Conservation (phyloP, 2,888 invertebrate genomes). For the Phortica magna region DNA sequence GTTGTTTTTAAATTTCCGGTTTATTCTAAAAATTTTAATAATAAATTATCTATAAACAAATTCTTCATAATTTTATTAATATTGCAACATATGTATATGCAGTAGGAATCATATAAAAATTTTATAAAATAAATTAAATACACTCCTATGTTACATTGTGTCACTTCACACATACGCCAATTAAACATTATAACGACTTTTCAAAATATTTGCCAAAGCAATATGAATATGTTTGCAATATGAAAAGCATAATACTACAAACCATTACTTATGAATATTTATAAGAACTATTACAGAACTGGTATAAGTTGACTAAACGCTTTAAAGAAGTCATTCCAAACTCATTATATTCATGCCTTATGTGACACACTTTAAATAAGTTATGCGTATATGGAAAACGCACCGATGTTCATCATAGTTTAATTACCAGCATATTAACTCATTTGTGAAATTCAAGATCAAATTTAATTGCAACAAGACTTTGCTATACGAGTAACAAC, state of each 20-base stretch:
- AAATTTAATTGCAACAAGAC: constrained; percentile 63
- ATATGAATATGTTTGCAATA: no score
- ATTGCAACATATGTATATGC: no score
- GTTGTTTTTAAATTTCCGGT: background rate
- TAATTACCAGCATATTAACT: constrained; percentile 57
- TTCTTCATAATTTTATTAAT: no score
- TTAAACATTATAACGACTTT: no score
- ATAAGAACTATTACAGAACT: no score
- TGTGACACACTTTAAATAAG: background rate
- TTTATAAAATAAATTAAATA: no score
- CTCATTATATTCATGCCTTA: background rate
- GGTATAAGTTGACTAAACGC: background rate
- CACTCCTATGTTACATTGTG: no score
- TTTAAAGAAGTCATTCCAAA: background rate
- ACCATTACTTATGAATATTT: background rate
- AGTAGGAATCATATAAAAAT: no score
- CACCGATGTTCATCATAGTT: constrained; percentile 28
- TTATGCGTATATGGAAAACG: background rate
- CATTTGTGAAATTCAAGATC: constrained; percentile 62
- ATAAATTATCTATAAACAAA: background rate
- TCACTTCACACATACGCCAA: no score
- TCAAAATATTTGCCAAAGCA: no score
- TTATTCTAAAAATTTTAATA: background rate
- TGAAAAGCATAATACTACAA: background rate
- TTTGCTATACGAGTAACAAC: constrained; percentile 29